Evolutionary conservation across 2,888 invertebrate genomes (phyloP), one percentile per base, ranked within the genome.

Genomic region (Ptychoptera albimana): DNA sequence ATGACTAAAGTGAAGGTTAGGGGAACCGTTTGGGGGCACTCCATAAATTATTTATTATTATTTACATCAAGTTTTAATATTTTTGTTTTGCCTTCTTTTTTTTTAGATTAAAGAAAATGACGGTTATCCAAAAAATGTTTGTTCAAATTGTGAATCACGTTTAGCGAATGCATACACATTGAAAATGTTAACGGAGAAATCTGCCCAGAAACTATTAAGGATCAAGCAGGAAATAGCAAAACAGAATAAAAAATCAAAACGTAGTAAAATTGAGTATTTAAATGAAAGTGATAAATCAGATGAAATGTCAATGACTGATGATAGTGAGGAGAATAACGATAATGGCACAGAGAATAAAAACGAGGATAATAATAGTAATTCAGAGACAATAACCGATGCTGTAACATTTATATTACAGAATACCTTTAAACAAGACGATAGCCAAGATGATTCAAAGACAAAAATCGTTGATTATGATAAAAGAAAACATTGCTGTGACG

Each of bases 401-500:
- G 40, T 35, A 11, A 29, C 40, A 10, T 31, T 35, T 14, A 6
- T 30, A 12, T 11, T 16, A 29, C 16, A 39, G n/a, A 29, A 13
- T 32, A 45, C 14, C 13, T 7, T 38, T n/a, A 30, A 45, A 34
- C 6, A 2, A 11, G 14, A 23, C 14, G 5, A 40, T 37, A 13
- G 13, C 7, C n/a, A 13, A 8, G 9, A 29, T 11, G 12, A 12
- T n/a, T 32, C 14, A 34, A 23, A 29, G 31, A 23, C 13, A 34
- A 37, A 37, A 15, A 45, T 39, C 4, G 6, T 23, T 8, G 34
- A 23, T 15, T 36, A 15, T 2, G 42, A 39, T 7, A 39, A 39
- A 10, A 46, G 46, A 2, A 43, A 36, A 3, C 48, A 51, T 13
- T 43, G 40, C 10, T 56, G 56, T 36, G 45, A 53, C 38, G 48